Conservation (phyloP, 2,797 vertebrate species). For the Aulostomus chinensis region DNA sequence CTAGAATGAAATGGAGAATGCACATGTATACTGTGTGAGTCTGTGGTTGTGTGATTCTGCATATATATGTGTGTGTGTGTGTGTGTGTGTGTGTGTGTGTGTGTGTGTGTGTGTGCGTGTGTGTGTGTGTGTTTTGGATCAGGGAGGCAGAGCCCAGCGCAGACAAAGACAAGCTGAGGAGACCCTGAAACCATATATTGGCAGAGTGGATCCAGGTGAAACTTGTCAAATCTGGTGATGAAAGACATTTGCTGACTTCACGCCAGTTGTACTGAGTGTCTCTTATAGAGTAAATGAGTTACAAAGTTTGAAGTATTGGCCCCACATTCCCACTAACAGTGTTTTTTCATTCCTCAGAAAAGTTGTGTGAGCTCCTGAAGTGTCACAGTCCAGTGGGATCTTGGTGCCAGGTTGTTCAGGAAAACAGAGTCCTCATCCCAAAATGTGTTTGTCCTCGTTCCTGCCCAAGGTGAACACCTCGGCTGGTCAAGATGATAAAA, state of each 20-base stretch:
- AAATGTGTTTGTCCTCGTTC: constrained; percentile 69
- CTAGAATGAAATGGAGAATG: background rate
- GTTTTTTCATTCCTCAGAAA: constrained; percentile 50
- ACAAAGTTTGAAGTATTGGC: background rate
- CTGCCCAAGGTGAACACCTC: constrained; percentile 61
- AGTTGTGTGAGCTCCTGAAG: constrained; percentile 71
- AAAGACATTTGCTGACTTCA: background rate
- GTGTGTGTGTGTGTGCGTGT: too few species aligned
- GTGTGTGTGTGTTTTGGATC: constrained; percentile 28
- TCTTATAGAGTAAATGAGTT: background rate
- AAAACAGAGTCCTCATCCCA: constrained; percentile 56
- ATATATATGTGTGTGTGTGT: constrained; percentile 22
- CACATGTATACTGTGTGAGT: background rate
- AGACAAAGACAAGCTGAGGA: constrained; percentile 77
- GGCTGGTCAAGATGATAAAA: too few species aligned
- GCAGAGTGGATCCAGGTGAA: constrained; percentile 78
- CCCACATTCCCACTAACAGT: background rate
- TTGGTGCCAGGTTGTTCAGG: constrained; percentile 66
- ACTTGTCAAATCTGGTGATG: background rate
- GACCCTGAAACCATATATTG: constrained; percentile 73
- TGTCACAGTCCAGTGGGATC: constrained; percentile 70
- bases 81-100: too few species aligned
- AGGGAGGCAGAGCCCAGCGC: constrained; percentile 74
- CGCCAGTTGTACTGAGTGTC: background rate
- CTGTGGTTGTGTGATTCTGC: too few species aligned